These are phyloP conservation scores for Urechis unicinctus DNA, from an alignment of 2,888 invertebrate species.

Conservation along the genomic window DNA sequence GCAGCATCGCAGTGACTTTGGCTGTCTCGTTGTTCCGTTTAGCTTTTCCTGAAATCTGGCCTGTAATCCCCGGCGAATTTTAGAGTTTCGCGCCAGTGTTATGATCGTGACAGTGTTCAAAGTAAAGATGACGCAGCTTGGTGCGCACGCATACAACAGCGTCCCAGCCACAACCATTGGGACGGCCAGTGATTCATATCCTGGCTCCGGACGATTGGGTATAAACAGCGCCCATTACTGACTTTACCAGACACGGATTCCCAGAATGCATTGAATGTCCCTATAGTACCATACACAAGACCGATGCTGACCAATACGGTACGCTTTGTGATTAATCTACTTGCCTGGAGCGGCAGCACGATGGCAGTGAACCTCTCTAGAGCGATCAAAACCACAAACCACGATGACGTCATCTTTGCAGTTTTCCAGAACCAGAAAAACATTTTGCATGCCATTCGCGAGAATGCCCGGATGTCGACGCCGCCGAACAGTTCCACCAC, in stretches of 20 bases:
- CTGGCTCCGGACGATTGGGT: slow-evolving; percentile 17
- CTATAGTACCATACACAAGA: slow-evolving; percentile 17
- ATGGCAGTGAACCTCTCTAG: slow-evolving; percentile 29
- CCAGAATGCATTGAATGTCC: slow-evolving; percentile 23
- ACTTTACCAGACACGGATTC: slow-evolving; percentile 21
- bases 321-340: slow-evolving; percentile 21
- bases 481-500: slow-evolving; percentile 21
- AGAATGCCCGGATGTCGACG: slow-evolving; percentile 23
- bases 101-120: slow-evolving; percentile 22
- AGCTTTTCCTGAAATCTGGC: background rate
- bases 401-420: slow-evolving; percentile 29
- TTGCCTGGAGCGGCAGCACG: slow-evolving; percentile 25
- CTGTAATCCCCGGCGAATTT: background rate
- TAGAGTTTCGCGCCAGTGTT: slow-evolving; percentile 1
- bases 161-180: slow-evolving; percentile 13
- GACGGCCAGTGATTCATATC: slow-evolving; percentile 16
- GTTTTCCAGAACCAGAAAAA: slow-evolving; percentile 26
- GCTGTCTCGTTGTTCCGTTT: background rate
- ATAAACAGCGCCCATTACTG: slow-evolving; percentile 19
- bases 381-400: slow-evolving; percentile 27
- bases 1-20: slow-evolving; percentile 25
- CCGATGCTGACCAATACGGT: slow-evolving; percentile 15
- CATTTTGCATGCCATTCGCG: slow-evolving; percentile 21
- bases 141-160: slow-evolving; percentile 21
- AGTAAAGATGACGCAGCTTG: slow-evolving; percentile 18